Evolutionary conservation across 2,888 invertebrate genomes (phyloP).

Genomic region (Lottia gigantea): DNA sequence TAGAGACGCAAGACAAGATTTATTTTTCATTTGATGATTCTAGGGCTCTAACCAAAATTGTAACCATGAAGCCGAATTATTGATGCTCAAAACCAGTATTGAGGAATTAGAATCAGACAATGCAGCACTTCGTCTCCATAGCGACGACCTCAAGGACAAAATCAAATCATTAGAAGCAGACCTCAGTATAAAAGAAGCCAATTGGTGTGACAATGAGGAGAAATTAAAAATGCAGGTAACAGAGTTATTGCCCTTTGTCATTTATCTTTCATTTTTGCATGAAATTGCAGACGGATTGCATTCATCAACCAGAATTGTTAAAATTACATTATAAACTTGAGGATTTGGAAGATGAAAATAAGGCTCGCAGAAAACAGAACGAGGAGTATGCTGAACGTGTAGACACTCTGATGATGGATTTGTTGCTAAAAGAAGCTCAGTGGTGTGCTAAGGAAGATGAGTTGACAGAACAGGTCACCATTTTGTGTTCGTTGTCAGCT

Average conservation of each 20-base stretch:
- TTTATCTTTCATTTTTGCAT: not conserved
- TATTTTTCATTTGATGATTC: not conserved
- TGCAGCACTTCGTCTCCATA: constrained; percentile 47
- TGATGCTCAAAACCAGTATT: constrained; percentile 37
- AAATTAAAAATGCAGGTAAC: constrained; percentile 53
- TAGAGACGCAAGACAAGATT: not conserved
- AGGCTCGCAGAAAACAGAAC: constrained; percentile 49
- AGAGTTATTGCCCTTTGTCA: not conserved
- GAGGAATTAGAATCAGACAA: constrained; percentile 52
- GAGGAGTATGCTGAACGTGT: constrained; percentile 49
- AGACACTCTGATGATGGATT: constrained; percentile 45
- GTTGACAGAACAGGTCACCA: constrained; percentile 49
- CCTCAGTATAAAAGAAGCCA: constrained; percentile 60
- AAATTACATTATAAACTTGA: constrained; percentile 37
- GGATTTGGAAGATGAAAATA: constrained; percentile 53
- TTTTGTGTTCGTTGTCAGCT: too few species aligned
- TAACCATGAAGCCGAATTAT: constrained; percentile 45
- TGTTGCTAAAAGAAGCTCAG: constrained; percentile 60
- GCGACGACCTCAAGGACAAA: constrained; percentile 47
- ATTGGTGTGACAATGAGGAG: constrained; percentile 62
- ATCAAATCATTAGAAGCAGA: constrained; percentile 49
- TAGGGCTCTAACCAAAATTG: constrained; percentile 31
- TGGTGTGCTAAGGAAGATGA: constrained; percentile 63
- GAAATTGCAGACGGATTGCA: constrained; percentile 29
- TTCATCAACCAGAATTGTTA: constrained; percentile 42